Base-by-base conservation (phyloP, 2,888 invertebrate species). In the Idaea dimidiata region DNA sequence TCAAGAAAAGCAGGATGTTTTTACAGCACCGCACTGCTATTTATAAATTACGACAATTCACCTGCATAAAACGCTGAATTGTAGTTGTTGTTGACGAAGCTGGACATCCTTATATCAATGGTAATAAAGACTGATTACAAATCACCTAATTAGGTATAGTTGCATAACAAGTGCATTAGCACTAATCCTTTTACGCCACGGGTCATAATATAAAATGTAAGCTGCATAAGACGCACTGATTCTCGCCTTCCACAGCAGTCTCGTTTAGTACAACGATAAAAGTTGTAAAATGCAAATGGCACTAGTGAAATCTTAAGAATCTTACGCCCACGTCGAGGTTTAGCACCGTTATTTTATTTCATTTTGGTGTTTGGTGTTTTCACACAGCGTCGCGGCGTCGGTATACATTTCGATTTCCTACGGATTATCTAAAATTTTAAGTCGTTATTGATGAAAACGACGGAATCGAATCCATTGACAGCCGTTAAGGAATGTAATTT, bases 241-340 rank as follows among this genome's bases (percentile, higher is more conserved):
- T 84, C 80, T 80, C 82, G 80, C 82, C 82, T 84, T 79, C 79
- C 81, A 80, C 79, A 79, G 79, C 76, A 79, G 78, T 82, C 86
- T 86, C 83, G 84, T 87, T 88, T 86, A 84, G 79, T 81, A 17
- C 88, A 85, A 79, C 86, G 87, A 88, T 89, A 89, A 87, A 91
- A 88, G 87, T 87, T 89, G 90, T 91, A 87, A 91, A 89, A 91
- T 91, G 91, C 86, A 89, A 91, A 91, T 91, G 80, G 82, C 75
- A 71, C 80, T 84, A 88, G 86, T 87, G 86, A 88, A 88, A 88
- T 88, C 88, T 84, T 86, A 86, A 86, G 86, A 90, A 88, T 88
- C 83, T 82, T 78, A 83, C 86, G 81, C 90, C 91, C 84, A 89
- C 89, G 74, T 80, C 75, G 66, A 72, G 69, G 68, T 72, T 74